Base-by-base conservation (phyloP, 2,113 vertebrate species). In the Gavialis gangeticus region DNA sequence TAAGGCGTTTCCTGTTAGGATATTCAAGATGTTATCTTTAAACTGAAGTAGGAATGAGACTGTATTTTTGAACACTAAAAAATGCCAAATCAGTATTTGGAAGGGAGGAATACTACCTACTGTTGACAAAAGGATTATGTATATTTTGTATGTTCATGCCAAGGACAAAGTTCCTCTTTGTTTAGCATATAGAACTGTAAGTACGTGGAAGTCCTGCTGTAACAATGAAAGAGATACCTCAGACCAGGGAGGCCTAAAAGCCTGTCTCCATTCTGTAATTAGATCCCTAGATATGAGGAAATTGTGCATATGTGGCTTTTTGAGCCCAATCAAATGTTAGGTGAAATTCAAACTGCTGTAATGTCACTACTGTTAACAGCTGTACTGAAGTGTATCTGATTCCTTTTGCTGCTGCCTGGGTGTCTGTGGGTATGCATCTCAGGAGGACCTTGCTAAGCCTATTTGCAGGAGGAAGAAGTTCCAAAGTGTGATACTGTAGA, bases 41-140 rank as follows among this genome's bases (percentile, higher is more conserved):
- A 12, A 12, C 28, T 55, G 28, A 28, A 77, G 12, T 59, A 59
- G 71, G 59, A 37, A 30, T 30, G 12, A 75, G 10, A 34, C 13
- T 13, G 24, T 87, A 80, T 66, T 6, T 3, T 76, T 89, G 91
- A 73, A 89, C 90, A 55, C 4, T 24, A n/a, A n/a, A 88, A 66
- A 73, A 60, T 1, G 4, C n/a, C 30, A n/a, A 86, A 77, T 11
- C 24, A 71, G 7, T 79, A 10, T 3, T 56, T 84, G n/a, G 30
- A 59, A 90, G 22, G 83, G 22, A 11, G 7, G 25, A 19, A 30
- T 60, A 11, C 4, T n/a, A 22, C 79, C 15, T 0, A n/a, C 4
- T 0, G 1, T 24, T 10, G 75, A 81, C 5, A 12, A 37, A 19
- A 0, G 0, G 57, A 27, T 73, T 18, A 2, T 79, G 73, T 46